A percentile compares a stretch with the other conserved stretches of the same genome.
These are phyloP conservation scores for Crocallis elinguaria DNA, from an alignment of 2,888 invertebrate genomes.

Conservation along the genomic window DNA sequence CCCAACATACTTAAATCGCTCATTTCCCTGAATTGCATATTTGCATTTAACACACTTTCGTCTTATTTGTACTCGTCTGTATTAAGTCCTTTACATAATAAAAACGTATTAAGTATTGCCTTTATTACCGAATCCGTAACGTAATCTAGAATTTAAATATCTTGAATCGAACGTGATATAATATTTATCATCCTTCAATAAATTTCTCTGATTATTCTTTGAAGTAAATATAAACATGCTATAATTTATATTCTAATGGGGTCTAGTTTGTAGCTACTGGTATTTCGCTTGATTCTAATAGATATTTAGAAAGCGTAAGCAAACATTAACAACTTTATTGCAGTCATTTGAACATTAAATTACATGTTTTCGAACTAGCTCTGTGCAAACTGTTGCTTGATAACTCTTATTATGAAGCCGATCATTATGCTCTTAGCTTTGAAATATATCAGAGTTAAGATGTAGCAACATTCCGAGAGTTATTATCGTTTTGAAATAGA, in stretches of 20 bases:
- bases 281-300: slow-evolving; percentile 28
- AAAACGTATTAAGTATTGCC: slow-evolving; percentile 35
- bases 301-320: slow-evolving; percentile 39
- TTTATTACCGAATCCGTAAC: slow-evolving; percentile 43
- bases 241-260: slow-evolving; percentile 25
- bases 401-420: slow-evolving; percentile 30
- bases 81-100: slow-evolving; percentile 44
- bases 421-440: slow-evolving; percentile 30
- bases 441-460: background rate
- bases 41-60: slow-evolving; percentile 35
- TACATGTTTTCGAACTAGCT: slow-evolving; percentile 34
- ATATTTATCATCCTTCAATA: slow-evolving; percentile 37
- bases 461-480: slow-evolving; percentile 5
- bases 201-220: slow-evolving; percentile 33
- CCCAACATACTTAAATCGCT: slow-evolving; percentile 25
- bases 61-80: slow-evolving; percentile 27
- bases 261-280: slow-evolving; percentile 20
- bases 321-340: slow-evolving; percentile 31
- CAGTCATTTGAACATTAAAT: slow-evolving; percentile 35
- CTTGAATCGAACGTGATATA: slow-evolving; percentile 45
- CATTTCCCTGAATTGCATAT: slow-evolving; percentile 32
- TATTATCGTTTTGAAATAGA: slow-evolving; percentile 6
- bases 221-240: slow-evolving; percentile 25
- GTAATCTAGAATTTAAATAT: slow-evolving; percentile 46
- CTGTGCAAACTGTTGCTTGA: slow-evolving; percentile 30